phyloP scores from a whole-genome alignment of 2,797 vertebrate species.

The Balearica regulorum region DNA sequence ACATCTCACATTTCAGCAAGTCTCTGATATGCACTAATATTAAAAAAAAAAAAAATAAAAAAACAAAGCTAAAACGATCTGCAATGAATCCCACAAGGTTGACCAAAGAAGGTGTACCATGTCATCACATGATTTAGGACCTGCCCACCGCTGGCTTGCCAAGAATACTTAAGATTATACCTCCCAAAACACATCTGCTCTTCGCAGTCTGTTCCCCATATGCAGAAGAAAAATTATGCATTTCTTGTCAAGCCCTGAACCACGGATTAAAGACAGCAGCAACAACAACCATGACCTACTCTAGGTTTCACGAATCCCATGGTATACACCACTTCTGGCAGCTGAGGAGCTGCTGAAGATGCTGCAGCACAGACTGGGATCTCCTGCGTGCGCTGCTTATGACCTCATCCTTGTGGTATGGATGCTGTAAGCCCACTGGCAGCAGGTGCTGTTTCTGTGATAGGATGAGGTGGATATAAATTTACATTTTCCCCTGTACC shows the following conservation, averaged over 20 bases:
- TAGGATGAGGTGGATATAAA: not conserved
- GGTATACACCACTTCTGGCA: not conserved
- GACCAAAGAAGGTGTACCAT: not conserved
- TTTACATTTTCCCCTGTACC: not conserved
- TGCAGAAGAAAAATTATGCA: not conserved
- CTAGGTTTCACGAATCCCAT: not conserved
- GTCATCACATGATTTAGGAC: not conserved
- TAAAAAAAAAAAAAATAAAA: not conserved
- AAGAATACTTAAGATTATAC: not conserved
- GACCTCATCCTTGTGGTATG: not conserved
- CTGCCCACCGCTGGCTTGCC: not conserved
- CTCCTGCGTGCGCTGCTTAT: accelerated
- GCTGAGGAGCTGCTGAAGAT: not conserved
- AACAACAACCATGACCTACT: not conserved
- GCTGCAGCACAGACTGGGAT: not conserved
- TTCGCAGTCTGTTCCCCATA: not conserved
- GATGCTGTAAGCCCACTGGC: not conserved
- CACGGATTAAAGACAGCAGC: not conserved
- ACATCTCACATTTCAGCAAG: not conserved
- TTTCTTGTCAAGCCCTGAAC: not conserved
- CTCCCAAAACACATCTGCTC: not conserved
- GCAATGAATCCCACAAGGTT: not conserved
- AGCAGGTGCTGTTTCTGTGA: not conserved
- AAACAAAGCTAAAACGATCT: not conserved
- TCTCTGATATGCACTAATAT: not conserved